phyloP scores from a whole-genome alignment of 2,797 vertebrate genomes.

The Xiphophorus birchmanni region DNA sequence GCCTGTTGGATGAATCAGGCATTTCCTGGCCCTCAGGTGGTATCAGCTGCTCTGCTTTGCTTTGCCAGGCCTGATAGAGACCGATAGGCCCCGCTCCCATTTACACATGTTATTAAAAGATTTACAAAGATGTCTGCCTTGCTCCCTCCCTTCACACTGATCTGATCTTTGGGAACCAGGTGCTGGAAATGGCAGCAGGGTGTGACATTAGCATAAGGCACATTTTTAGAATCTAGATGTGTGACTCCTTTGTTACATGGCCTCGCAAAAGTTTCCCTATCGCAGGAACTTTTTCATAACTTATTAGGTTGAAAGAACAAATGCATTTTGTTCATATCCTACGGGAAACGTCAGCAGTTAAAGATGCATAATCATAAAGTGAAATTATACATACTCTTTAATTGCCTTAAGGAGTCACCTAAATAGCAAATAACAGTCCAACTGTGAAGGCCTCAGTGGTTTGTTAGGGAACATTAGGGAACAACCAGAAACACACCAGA shows the following conservation, averaged over 20 bases:
- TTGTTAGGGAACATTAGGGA: background rate
- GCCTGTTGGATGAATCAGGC: slow-evolving; percentile 81
- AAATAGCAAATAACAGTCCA: background rate
- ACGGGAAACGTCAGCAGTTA: background rate
- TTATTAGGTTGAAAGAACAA: background rate
- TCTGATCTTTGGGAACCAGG: slow-evolving; percentile 65
- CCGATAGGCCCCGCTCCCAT: slow-evolving; percentile 79
- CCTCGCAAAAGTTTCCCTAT: background rate
- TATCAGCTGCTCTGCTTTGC: slow-evolving; percentile 71
- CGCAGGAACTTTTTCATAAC: background rate
- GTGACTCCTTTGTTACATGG: slow-evolving; percentile 22
- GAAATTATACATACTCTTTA: background rate
- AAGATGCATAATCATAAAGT: background rate
- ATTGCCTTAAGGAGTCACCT: background rate
- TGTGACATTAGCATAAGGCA: slow-evolving; percentile 72
- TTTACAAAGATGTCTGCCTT: slow-evolving; percentile 76
- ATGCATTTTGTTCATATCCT: background rate
- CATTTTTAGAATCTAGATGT: slow-evolving; percentile 79
- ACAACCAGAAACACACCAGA: background rate
- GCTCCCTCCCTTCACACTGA: slow-evolving; percentile 66
- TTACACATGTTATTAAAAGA: slow-evolving; percentile 83
- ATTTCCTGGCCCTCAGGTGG: slow-evolving; percentile 79
- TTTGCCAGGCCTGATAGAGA: slow-evolving; percentile 77
- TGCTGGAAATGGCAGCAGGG: slow-evolving; percentile 69
- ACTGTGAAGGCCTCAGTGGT: background rate